phyloP scores from a whole-genome alignment of 2,797 vertebrate species.

The Melanotaenia boesemani region DNA sequence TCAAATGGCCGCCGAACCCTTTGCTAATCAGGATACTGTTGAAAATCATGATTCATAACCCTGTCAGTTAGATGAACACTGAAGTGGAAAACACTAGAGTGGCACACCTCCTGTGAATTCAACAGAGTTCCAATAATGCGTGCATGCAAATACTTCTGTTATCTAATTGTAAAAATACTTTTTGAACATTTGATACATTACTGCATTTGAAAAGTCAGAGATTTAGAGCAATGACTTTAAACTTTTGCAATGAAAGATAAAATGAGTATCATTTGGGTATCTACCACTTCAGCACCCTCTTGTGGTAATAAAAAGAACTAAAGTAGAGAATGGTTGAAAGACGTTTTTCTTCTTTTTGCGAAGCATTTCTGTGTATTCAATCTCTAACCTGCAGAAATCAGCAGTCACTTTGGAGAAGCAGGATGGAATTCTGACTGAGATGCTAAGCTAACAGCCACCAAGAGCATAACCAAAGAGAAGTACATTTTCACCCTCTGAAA shows the following conservation, averaged over 20 bases:
- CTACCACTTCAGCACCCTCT: slow-evolving; percentile 31
- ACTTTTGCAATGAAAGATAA: not conserved
- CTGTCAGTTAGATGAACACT: slow-evolving; percentile 19
- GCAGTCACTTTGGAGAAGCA: not conserved
- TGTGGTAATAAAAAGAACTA: slow-evolving; percentile 29
- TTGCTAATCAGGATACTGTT: slow-evolving; percentile 20
- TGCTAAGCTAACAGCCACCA: not conserved
- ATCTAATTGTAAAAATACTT: not conserved
- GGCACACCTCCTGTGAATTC: not conserved
- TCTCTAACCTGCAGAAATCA: not conserved
- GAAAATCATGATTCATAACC: slow-evolving; percentile 3
- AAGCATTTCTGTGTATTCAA: not conserved
- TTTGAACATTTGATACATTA: not conserved
- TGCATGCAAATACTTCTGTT: not conserved
- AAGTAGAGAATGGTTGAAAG: not conserved
- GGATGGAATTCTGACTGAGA: not conserved
- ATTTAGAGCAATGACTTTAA: not conserved
- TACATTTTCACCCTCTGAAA: not conserved
- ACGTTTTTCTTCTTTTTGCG: not conserved
- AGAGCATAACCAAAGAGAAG: not conserved
- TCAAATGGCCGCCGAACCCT: slow-evolving; percentile 1
- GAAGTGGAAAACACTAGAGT: slow-evolving; percentile 3
- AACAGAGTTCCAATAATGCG: not conserved
- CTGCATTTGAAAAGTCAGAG: not conserved
- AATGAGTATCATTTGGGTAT: no score